These are phyloP conservation scores for Scartelaos histophorus DNA, from an alignment of 2,113 vertebrate genomes.

Conservation along the genomic window DNA sequence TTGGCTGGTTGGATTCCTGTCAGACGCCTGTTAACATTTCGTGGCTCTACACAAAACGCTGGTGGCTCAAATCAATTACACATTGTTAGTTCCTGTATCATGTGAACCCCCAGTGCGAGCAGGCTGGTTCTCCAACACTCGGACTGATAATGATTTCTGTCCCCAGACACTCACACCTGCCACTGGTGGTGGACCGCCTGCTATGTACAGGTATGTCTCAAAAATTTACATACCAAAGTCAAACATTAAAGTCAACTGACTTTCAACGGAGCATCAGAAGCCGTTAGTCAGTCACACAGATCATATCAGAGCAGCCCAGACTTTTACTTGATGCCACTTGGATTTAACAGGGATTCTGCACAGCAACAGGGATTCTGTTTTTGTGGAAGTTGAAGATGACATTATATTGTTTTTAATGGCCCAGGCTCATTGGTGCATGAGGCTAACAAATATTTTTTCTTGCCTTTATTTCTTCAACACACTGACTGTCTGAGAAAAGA, in stretches of 20 bases:
- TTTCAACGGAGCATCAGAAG: not conserved
- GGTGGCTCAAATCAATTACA: conserved; percentile 43
- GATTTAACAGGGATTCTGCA: too few species aligned
- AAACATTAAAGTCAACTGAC: not conserved
- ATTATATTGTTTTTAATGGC: too few species aligned
- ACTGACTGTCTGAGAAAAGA: too few species aligned
- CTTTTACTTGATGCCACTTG: too few species aligned
- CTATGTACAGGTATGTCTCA: not conserved
- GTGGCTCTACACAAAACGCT: conserved; percentile 29
- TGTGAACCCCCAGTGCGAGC: conserved; percentile 25
- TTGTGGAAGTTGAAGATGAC: too few species aligned
- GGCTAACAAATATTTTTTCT: too few species aligned
- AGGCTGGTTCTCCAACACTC: conserved; percentile 37
- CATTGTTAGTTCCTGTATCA: conserved; percentile 41
- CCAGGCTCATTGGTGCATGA: too few species aligned
- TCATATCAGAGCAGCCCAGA: too few species aligned
- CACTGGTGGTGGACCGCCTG: not conserved
- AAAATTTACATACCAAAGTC: not conserved
- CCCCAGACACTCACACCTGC: conserved; percentile 9
- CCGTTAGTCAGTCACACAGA: not conserved
- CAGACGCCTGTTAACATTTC: conserved; percentile 35
- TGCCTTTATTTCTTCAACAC: too few species aligned
- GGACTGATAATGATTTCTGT: conserved; percentile 40
- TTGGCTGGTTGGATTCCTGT: conserved; percentile 29
- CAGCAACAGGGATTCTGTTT: too few species aligned